Evolutionary conservation across 37 sponge, comb jelly and placozoan species (phyloP).

Genomic region (Spongilla lacustris): DNA sequence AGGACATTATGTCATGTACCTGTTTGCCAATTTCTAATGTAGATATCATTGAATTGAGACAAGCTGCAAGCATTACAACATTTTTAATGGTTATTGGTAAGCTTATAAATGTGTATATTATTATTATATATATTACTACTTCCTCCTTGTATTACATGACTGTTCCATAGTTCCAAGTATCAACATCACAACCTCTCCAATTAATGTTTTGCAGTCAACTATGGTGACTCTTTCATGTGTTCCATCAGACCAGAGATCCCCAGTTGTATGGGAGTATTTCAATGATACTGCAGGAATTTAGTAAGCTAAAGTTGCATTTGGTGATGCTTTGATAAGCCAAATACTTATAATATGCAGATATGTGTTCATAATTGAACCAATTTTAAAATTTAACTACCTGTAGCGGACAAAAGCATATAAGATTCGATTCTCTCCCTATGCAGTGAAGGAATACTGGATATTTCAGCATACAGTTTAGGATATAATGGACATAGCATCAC

Average conservation of each 20-base stretch:
- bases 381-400: no score
- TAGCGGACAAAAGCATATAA: no score
- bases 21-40: no score
- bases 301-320: no score
- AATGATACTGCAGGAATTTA: background rate
- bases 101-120: background rate
- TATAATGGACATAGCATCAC: background rate
- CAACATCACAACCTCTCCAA: background rate
- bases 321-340: no score
- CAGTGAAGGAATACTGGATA: background rate
- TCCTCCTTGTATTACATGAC: no score
- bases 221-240: background rate
- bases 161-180: background rate
- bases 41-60: background rate
- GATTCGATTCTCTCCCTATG: no score
- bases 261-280: background rate
- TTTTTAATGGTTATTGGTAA: background rate
- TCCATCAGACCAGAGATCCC: background rate
- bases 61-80: background rate
- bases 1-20: no score
- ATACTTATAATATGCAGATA: no score
- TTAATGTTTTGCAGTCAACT: background rate
- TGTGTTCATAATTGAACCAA: no score
- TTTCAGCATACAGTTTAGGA: background rate
- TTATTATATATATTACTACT: no score